Base-by-base conservation (phyloP, 2,113 vertebrate genomes). In the Poeciliopsis retropinna region DNA sequence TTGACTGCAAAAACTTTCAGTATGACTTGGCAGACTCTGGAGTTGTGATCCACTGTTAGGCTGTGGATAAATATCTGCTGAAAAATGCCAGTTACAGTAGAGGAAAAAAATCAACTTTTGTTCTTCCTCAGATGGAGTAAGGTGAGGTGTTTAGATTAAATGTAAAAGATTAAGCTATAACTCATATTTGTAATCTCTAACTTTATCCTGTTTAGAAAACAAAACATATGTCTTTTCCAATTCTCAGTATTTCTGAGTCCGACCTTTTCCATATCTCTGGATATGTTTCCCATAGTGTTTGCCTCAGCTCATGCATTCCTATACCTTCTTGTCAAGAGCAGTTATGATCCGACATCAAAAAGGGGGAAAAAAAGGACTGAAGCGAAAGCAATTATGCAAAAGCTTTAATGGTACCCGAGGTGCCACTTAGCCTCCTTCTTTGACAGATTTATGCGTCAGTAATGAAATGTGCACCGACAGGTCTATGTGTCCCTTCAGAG, bases 381-480 rank as follows among this genome's bases (percentile, higher is more conserved):
- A 82, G 57, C 22, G 64, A 76, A 79, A 51, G 72, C 70, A 87
- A 82, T 87, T 84, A 87, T 83, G 64, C 64, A 79, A 73, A 68
- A 74, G 72, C 78, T 84, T n/a, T 87, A 88, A 90, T 79, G 78
- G 79, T 79, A 66, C 81, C 85, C 71, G 4, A 70, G 80, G 83
- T 87, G 85, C 86, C 85, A 87, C 85, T 90, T 89, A 88, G 63
- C 70, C 70, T 77, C 60, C 25, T 51, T 39, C n/a, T 80, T 77
- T 78, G 79, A 75, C 76, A 87, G 83, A 81, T 88, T 86, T 78
- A 87, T 87, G 77, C 72, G 79, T 73, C 82, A 60, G 72, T 91
- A 90, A 92, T 89, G 78, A 91, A 91, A 91, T 75, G 84, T 73
- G 71, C 77, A 83, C 85, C 79, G 88, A 91, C 85, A 61, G 72